Conservation (phyloP, 2,113 vertebrate genomes). For the Corynorhinus townsendii region DNA sequence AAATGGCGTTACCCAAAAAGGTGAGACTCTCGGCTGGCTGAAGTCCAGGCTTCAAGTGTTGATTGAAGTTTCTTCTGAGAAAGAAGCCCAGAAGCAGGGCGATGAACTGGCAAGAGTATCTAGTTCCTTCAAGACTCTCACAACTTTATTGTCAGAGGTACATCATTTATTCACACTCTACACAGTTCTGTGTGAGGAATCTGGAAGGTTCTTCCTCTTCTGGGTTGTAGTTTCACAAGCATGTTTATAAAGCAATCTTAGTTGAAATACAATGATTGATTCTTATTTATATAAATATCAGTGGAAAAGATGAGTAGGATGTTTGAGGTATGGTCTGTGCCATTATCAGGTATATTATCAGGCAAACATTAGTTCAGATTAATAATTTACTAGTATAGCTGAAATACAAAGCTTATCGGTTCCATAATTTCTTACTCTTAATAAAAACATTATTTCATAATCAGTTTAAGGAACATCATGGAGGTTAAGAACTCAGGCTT, state of each 20-base stretch:
- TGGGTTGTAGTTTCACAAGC: not conserved
- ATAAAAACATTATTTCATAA: not conserved
- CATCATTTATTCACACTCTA: not conserved
- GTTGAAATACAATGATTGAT: not conserved
- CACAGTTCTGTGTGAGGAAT: not conserved
- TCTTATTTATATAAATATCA: not conserved
- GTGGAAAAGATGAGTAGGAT: not conserved
- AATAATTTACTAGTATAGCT: not conserved
- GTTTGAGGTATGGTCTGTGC: not conserved
- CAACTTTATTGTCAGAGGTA: conserved; percentile 89
- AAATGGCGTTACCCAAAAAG: conserved; percentile 78
- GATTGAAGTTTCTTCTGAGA: conserved; percentile 84
- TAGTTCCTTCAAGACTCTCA: conserved; percentile 82
- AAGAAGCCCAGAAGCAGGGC: conserved; percentile 85
- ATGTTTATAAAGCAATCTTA: not conserved
- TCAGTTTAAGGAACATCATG: not conserved
- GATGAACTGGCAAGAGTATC: conserved; percentile 86
- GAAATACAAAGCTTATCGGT: not conserved
- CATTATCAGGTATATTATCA: not conserved
- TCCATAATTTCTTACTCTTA: not conserved
- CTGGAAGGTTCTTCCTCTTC: not conserved
- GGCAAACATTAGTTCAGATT: not conserved
- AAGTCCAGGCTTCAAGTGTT: conserved; percentile 86
- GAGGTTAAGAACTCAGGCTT: not conserved
- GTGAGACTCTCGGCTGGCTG: conserved; percentile 88